phyloP scores from a whole-genome alignment of 2,888 invertebrate genomes.

The Noctua comes region DNA sequence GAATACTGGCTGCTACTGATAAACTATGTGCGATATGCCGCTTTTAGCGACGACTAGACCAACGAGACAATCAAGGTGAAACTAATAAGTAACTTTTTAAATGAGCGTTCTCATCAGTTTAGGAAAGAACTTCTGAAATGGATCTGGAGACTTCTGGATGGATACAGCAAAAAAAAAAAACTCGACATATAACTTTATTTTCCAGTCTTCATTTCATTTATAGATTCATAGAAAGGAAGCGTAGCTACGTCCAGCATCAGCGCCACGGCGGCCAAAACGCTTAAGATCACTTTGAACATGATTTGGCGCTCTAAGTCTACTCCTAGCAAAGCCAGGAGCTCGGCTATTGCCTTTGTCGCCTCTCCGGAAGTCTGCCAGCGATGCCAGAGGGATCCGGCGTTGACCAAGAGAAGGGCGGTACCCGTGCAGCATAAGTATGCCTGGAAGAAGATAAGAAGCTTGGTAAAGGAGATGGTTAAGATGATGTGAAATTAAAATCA shows the following conservation, averaged over 20 bases:
- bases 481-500: neutral
- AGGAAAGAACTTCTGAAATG: neutral
- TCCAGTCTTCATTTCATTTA: neutral
- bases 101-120: neutral
- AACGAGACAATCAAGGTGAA: neutral
- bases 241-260: conserved; percentile 68
- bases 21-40: neutral
- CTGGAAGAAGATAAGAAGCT: conserved; percentile 63
- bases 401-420: conserved; percentile 72
- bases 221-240: conserved; percentile 5
- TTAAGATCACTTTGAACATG: conserved; percentile 72
- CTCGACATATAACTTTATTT: neutral
- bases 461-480: neutral
- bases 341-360: conserved; percentile 77
- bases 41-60: neutral
- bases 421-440: conserved; percentile 76
- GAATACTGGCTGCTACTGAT: neutral
- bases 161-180: conserved; percentile 10
- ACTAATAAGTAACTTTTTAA: neutral
- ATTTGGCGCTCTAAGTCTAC: conserved; percentile 76
- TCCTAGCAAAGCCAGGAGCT: conserved; percentile 76
- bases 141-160: too few species aligned
- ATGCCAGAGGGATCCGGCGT: conserved; percentile 74
- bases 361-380: conserved; percentile 76
- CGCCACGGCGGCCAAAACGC: conserved; percentile 62